Evolutionary conservation across 2,797 vertebrate species (phyloP).

Genomic region (Typhlichthys eigenmanni): DNA sequence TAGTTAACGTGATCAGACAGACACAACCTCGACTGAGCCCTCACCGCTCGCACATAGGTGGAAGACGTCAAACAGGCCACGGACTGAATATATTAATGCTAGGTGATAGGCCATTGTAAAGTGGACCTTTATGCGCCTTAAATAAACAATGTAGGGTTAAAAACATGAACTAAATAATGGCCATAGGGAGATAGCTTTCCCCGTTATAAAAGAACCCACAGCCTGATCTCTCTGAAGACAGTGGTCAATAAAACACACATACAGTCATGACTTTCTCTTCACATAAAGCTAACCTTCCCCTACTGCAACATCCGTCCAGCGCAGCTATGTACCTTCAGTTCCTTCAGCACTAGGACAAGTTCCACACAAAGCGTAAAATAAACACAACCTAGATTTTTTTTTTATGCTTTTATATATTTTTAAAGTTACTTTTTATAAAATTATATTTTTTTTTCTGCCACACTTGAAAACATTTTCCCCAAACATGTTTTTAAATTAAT

Average conservation of each 20-base stretch:
- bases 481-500: slow-evolving; percentile 5
- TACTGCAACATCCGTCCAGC: not conserved
- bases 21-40: not conserved
- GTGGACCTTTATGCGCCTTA: slow-evolving; percentile 52
- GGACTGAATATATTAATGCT: slow-evolving; percentile 43
- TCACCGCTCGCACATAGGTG: not conserved
- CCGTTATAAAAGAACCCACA: slow-evolving; percentile 38
- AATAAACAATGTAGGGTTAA: slow-evolving; percentile 60
- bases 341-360: slow-evolving; percentile 25
- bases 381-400: slow-evolving; percentile 39
- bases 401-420: slow-evolving; percentile 45
- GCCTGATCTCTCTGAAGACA: slow-evolving; percentile 72
- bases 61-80: slow-evolving; percentile 44
- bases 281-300: slow-evolving; percentile 1
- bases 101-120: slow-evolving; percentile 36
- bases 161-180: slow-evolving; percentile 53
- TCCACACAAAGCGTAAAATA: slow-evolving; percentile 52
- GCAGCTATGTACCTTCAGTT: slow-evolving; percentile 39
- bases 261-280: slow-evolving; percentile 28
- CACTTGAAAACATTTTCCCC: slow-evolving; percentile 10
- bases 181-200: slow-evolving; percentile 38
- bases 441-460: slow-evolving; percentile 51
- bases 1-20: slow-evolving; percentile 18
- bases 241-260: slow-evolving; percentile 57
- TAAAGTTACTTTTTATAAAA: slow-evolving; percentile 34